Conservation (phyloP, 2,797 vertebrate genomes). For the Menidia menidia region DNA sequence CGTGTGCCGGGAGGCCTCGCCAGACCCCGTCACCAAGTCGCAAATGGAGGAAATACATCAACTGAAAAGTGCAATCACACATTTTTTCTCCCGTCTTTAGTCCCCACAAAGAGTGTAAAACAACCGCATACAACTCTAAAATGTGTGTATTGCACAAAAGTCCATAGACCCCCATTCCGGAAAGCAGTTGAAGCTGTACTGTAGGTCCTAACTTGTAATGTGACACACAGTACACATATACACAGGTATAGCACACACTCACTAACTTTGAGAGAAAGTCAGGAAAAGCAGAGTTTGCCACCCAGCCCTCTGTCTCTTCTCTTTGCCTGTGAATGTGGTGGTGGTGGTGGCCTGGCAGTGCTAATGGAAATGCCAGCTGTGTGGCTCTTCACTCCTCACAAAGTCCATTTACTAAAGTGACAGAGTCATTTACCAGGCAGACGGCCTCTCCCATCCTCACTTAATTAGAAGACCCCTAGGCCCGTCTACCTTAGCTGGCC, state of each 20-base stretch:
- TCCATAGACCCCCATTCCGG: constrained; percentile 1
- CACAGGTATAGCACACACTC: constrained; percentile 14
- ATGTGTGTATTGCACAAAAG: neutral
- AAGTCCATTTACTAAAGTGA: constrained; percentile 88
- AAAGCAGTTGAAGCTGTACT: neutral
- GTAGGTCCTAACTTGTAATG: no score
- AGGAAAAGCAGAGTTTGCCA: constrained; percentile 47
- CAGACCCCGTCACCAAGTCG: constrained; percentile 31
- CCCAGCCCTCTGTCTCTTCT: neutral
- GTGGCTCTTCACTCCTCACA: constrained; percentile 80
- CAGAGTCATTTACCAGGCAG: constrained; percentile 86
- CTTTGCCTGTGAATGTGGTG: constrained; percentile 43
- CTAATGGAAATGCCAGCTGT: constrained; percentile 81
- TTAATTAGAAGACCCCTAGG: constrained; percentile 86
- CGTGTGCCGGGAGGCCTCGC: constrained; percentile 32
- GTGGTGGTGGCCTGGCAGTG: constrained; percentile 54
- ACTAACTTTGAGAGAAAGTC: constrained; percentile 30
- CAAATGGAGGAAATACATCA: constrained; percentile 13
- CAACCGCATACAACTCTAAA: constrained; percentile 10
- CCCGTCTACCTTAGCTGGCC: constrained; percentile 66
- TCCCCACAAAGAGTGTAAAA: constrained; percentile 7
- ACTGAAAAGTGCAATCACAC: constrained; percentile 10
- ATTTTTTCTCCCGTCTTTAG: constrained; percentile 14
- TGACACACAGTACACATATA: constrained; percentile 2
- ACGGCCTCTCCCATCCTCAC: constrained; percentile 80